Evolutionary conservation across 1,140 invertebrate species (phyloP), one percentile per base, ranked within the genome.

Genomic region (Cydia fagiglandana): DNA sequence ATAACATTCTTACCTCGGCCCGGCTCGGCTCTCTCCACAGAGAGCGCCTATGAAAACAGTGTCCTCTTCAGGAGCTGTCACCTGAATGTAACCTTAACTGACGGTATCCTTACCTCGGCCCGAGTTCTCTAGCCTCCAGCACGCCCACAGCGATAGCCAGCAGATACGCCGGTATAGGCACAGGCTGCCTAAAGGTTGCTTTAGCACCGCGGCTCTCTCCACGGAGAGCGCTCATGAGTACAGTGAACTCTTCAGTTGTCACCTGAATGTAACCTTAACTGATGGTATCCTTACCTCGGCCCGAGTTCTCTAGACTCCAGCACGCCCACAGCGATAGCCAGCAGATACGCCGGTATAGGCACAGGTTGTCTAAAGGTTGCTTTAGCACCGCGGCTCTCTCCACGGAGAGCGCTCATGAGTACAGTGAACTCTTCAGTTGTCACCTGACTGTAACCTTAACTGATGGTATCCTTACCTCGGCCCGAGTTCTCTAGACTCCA

Each of bases 11-110:
- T 47, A 15, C 41, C 84, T 68, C 95, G 95, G 24, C 97, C 98
- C 30, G 41, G 12, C 56, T 12, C 84, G 83, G 70, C 88, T 90
- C n/a, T 89, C 93, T 15, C 93, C 88, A 24, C 94, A 1, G 92
- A 41, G 38, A 2, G 98, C 98, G 88, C 98, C 98, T 98, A 99
- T 99, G 12, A 99, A 89, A 5, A 97, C 97, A 2, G 95, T 96
- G 24, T 98, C 93, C 76, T 96, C 95, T 50, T 50, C 47, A 5
- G 97, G 96, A 73, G n/a, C n/a, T 17, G 53, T 20, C 15, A 56
- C 6, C 53, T 56, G 10, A 9, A 56, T 7, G 53, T 17, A 56
- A 13, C 5, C 53, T 41, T 41, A 10, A 34, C 41, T 13, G 10
- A 13, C 4, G 15, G 3, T 47, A 47, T 53, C 5, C n/a, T 53